Evolutionary conservation across 1,140 invertebrate genomes (phyloP), one percentile per base, ranked within the genome.

Genomic region (Lanistes nyassanus): DNA sequence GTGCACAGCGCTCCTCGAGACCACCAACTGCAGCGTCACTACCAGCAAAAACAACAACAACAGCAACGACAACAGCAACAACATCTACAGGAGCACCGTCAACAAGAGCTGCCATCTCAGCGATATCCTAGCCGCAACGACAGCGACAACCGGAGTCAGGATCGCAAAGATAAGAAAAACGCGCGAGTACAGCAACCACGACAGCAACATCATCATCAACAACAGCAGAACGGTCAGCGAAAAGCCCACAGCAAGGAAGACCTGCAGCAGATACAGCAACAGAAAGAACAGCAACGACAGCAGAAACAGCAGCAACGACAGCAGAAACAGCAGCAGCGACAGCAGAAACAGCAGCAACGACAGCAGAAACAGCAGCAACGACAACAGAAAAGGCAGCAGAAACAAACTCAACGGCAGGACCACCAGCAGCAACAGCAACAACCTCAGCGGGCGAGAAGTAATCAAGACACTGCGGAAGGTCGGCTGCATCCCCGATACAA

Each of bases 401-500:
- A 34, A 51, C 51, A 36, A 51, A 13, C n/a, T 7, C 7, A 34
- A 5, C 39, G 51, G 29, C 47, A n/a, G 21, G 6, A 56, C 11
- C 70, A 47, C 9, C 42, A 3, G 19, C 34, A 42, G 3, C 6
- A 39, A 23, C 21, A 26, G 36, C 36, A 42, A 6, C 31, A 65
- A 11, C 64, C n/a, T 1, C 65, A 42, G 65, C 34, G n/a, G 42
- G 67, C 26, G 0, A 3, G 39, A 53, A 16, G n/a, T 39, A 29
- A n/a, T 0, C 7, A 26, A 11, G 23, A 47, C 26, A n/a, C 21
- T 13, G 34, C 26, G 5, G 23, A 56, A 9, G 36, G 55, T 36
- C 70, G n/a, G 1, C 29, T 23, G 9, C 70, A 72, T 37, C 55
- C 21, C 26, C 53, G 56, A 26, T 72, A 56, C 70, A 58, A 39